Conservation (phyloP, 2,113 vertebrate species). For the Dicerorhinus sumatrensis region DNA sequence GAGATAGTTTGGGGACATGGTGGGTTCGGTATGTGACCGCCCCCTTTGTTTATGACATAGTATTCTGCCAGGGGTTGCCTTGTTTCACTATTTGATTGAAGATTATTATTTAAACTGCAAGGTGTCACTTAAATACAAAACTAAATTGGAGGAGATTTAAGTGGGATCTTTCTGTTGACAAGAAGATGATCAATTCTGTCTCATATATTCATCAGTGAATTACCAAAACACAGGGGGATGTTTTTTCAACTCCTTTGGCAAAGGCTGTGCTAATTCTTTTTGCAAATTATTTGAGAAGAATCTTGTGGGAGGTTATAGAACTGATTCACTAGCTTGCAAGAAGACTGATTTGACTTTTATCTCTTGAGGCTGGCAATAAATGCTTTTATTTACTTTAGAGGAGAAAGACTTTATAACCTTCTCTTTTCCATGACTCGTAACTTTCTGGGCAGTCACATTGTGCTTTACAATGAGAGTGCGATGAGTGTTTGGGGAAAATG, state of each 20-base stretch:
- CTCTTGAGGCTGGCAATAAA: constrained; percentile 37
- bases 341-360: constrained; percentile 50
- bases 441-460: constrained; percentile 13
- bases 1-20: background rate
- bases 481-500: background rate
- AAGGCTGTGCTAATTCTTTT: background rate
- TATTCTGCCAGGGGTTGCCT: background rate
- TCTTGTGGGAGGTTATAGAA: background rate
- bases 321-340: background rate
- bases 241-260: constrained; percentile 51
- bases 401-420: constrained; percentile 53
- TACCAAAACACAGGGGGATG: constrained; percentile 52
- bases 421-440: constrained; percentile 51
- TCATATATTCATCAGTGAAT: background rate
- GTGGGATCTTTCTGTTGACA: constrained; percentile 65
- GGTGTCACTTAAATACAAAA: constrained; percentile 50
- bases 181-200: constrained; percentile 52
- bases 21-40: background rate
- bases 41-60: background rate
- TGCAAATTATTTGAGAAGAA: constrained; percentile 31
- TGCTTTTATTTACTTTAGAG: constrained; percentile 48
- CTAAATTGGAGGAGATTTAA: constrained; percentile 37
- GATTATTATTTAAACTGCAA: constrained; percentile 60
- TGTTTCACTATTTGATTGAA: constrained; percentile 59
- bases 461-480: background rate